Evolutionary conservation across 2,888 invertebrate genomes (phyloP).

Genomic region (Salpingus planirostris): DNA sequence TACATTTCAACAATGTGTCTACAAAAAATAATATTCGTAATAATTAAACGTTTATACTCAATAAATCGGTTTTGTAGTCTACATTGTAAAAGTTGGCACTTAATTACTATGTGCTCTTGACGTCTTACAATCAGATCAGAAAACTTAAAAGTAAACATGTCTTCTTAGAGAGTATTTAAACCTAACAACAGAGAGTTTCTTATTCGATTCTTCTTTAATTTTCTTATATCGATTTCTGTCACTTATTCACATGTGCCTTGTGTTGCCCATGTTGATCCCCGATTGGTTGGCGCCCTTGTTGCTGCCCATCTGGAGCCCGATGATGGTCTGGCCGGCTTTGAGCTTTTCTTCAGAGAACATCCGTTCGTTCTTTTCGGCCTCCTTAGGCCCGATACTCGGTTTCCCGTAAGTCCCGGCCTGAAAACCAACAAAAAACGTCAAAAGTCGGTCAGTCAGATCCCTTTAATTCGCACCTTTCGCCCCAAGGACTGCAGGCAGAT

Average conservation of each 20-base stretch:
- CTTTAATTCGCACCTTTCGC: constrained; percentile 62
- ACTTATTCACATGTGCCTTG: constrained; percentile 94
- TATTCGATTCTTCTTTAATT: too few relatives aligned
- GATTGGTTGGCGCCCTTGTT: constrained; percentile 97
- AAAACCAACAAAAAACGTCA: constrained; percentile 11
- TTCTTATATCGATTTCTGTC: too few relatives aligned
- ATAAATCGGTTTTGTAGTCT: too few relatives aligned
- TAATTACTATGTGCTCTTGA: constrained; percentile 1
- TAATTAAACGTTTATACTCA: too few relatives aligned
- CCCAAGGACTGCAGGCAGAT: constrained; percentile 92
- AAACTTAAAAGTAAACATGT: constrained; percentile 1
- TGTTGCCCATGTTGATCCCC: constrained; percentile 95
- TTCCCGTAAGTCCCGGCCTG: constrained; percentile 75
- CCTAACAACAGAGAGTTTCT: too few relatives aligned
- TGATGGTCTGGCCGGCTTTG: constrained; percentile 85
- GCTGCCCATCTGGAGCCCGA: constrained; percentile 91
- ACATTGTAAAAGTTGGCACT: background rate
- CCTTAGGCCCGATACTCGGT: constrained; percentile 91
- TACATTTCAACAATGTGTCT: constrained; percentile 8
- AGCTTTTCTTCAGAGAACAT: constrained; percentile 92
- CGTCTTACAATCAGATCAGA: background rate
- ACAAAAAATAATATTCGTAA: too few relatives aligned
- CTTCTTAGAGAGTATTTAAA: constrained; percentile 12
- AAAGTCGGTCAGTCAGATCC: constrained; percentile 2
- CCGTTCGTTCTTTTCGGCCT: constrained; percentile 90